Conservation (phyloP, 2,888 invertebrate species). For the Drosophila nr. fundita region DNA sequence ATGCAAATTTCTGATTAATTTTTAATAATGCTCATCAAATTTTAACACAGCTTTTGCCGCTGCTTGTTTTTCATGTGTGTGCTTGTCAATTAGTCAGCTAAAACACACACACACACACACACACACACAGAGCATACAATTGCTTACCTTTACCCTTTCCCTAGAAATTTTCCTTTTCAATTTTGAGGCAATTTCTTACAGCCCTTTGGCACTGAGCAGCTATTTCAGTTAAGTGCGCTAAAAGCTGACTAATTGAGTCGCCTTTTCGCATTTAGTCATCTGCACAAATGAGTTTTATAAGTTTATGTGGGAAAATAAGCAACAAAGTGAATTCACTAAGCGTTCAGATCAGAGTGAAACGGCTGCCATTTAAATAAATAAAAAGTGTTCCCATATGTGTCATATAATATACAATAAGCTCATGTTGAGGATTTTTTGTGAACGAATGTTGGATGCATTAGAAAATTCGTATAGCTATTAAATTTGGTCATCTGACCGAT, state of each 20-base stretch:
- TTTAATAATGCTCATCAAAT: constrained; percentile 77
- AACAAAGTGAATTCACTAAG: neutral
- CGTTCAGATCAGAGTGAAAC: neutral
- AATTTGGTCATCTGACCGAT: neutral
- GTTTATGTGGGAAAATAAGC: neutral
- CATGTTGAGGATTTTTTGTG: too few relatives aligned
- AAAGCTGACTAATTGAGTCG: neutral
- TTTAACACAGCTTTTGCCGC: constrained; percentile 41
- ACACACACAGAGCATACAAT: neutral
- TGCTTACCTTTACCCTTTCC: constrained; percentile 6
- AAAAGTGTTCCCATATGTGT: too few relatives aligned
- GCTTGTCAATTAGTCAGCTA: constrained; percentile 45
- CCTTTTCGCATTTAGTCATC: neutral
- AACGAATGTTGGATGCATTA: too few relatives aligned
- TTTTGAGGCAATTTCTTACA: constrained; percentile 15
- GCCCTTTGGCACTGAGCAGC: neutral
- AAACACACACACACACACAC: constrained; percentile 1
- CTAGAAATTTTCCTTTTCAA: neutral
- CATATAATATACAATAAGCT: too few relatives aligned
- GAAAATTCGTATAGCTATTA: neutral
- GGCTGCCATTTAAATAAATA: neutral
- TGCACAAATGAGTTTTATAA: neutral
- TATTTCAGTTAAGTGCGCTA: neutral
- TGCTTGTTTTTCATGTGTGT: constrained; percentile 14
- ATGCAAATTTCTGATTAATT: constrained; percentile 79